Base-by-base conservation (phyloP, 2,797 vertebrate genomes). In the Gallirallus australis region DNA sequence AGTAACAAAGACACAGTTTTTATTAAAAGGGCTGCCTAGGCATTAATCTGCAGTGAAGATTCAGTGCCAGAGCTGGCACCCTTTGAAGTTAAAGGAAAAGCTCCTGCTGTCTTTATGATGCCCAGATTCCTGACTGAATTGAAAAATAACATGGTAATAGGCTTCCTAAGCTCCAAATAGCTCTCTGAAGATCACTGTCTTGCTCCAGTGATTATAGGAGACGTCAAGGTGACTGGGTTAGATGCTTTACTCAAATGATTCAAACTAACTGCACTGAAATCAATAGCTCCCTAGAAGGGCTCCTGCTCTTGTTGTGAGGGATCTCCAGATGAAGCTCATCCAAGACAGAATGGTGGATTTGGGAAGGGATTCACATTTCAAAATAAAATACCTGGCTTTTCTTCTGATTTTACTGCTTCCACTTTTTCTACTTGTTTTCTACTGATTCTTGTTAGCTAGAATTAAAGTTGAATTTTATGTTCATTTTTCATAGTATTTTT, bases 11-110 rank as follows among this genome's bases (percentile, higher is more conserved):
- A 33, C 39, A n/a, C 9, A 45, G 27, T 21, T 80, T 50, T 65
- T 70, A 57, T 65, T 60, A 79, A 59, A 93, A 90, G 76, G 86
- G 31, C 40, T 71, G 56, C 57, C 64, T 16, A 6, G 3, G 18
- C 56, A 14, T 64, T 81, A 81, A 91, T 86, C 69, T 83, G 31
- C 80, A 86, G 33, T 12, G 57, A 89, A 91, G 25, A 70, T 28
- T 79, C 35, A 16, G 35, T 69, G 71, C 37, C 78, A 91, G 76
- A 82, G 45, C 57, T 73, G 53, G 23, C 83, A 89, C 63, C 12
- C 52, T 95, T 84, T 94, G 88, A 92, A 91, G 92, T 72, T 42
- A 83, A 83, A 70, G 66, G 20, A 70, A 91, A 89, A 94, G 30
- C 53, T 94, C 66, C 72, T 40, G 33, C 42, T 86, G 72, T 23